Conservation (phyloP, 2,888 invertebrate species). For the Drosophila atripex region DNA sequence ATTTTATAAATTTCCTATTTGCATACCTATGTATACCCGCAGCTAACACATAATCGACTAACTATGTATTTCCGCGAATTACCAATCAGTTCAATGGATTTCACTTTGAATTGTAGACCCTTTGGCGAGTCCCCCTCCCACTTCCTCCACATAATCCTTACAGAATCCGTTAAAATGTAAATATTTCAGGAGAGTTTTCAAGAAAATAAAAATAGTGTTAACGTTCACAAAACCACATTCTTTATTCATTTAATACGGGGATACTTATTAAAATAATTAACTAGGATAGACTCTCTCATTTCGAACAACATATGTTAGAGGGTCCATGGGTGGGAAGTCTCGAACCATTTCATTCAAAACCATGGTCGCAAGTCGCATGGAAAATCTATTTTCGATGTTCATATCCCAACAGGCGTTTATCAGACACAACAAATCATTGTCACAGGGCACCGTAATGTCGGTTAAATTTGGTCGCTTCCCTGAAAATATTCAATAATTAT, state of each 20-base stretch:
- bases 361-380: slow-evolving; percentile 34
- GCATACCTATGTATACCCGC: slow-evolving; percentile 35
- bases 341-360: slow-evolving; percentile 1
- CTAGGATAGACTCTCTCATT: background rate
- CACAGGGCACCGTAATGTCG: slow-evolving; percentile 9
- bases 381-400: slow-evolving; percentile 18
- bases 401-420: slow-evolving; percentile 40
- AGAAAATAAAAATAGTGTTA: slow-evolving; percentile 45
- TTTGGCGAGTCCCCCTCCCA: slow-evolving; percentile 14
- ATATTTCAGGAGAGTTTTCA: slow-evolving; percentile 60
- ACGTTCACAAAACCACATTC: slow-evolving; percentile 31
- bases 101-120: slow-evolving; percentile 15
- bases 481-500: too few relatives aligned
- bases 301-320: background rate
- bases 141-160: slow-evolving; percentile 7
- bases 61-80: slow-evolving; percentile 22
- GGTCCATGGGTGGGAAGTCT: background rate
- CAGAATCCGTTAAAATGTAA: slow-evolving; percentile 53
- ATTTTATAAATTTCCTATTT: slow-evolving; percentile 38
- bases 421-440: slow-evolving; percentile 16
- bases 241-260: background rate
- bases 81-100: slow-evolving; percentile 1
- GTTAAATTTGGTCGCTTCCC: slow-evolving; percentile 27
- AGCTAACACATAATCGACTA: slow-evolving; percentile 15
- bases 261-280: background rate